Evolutionary conservation across 1,140 invertebrate species (phyloP), one percentile per base, ranked within the genome.

Genomic region (Drosophila lowei): DNA sequence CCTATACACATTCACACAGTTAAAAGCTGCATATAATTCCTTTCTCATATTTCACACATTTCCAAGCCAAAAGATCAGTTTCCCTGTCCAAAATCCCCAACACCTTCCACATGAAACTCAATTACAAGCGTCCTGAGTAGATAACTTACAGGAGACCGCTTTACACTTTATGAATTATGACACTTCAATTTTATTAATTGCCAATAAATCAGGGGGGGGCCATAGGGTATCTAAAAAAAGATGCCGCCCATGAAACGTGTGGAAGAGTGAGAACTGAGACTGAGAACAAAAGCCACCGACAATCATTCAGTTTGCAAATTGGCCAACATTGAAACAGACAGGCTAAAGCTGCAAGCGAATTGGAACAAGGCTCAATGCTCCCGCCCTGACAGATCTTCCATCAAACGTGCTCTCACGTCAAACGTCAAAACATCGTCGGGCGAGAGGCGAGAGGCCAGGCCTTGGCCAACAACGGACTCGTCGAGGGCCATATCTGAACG

Each of bases 171-270:
- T 74, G 77, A 86, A 68, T 86, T 86, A 86, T 88, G 75, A 88
- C 79, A 84, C 79, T 89, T 89, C 79, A 90, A 90, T 90, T 90
- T 88, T 81, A 90, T 90, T 90, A 90, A 90, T 90, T 90, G 86
- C 64, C 86, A 90, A 90, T 90, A 90, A 90, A 90, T 90, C 86
- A 90, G 78, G 18, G 43, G 8, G 28, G 30, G 30, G 53, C 76
- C 61, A 80, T 72, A 50, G 58, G 54, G 74, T 83, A 74, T 57
- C 50, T 55, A 74, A 81, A 75, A 78, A 70, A 68, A 41, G 55
- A 43, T 63, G 46, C 52, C 6, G 52, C 25, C 44, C 38, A 30
- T 21, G 52, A 43, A 3, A 21, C 38, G 21, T 44, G 34, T 13
- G 34, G 34, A 38, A 23, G 43, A 21, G 9, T 28, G 47, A 3